Conservation (phyloP, 2,888 invertebrate genomes). For the Acanthosepion pharaonis region DNA sequence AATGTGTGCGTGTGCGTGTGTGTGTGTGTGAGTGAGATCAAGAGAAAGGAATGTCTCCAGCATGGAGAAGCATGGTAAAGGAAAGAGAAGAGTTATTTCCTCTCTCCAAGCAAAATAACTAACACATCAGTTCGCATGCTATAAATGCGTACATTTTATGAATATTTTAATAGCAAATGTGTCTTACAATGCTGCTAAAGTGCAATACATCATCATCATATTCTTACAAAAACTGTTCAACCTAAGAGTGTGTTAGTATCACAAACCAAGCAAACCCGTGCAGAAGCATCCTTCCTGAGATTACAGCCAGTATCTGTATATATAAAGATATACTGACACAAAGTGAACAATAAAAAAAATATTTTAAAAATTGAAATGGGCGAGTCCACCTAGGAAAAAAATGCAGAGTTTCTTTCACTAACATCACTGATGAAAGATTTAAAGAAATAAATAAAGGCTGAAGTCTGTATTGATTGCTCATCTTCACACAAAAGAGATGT, state of each 20-base stretch:
- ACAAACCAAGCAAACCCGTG: too few species aligned
- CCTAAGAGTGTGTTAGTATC: too few species aligned
- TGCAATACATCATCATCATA: too few species aligned
- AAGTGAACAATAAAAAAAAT: neutral
- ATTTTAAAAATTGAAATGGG: neutral
- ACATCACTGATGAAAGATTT: too few species aligned
- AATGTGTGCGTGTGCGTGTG: neutral
- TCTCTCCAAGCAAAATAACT: neutral
- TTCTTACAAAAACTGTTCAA: neutral
- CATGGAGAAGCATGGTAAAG: neutral
- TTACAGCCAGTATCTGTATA: too few species aligned
- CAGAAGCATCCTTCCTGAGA: too few species aligned
- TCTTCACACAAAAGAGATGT: too few species aligned
- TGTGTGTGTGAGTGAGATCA: neutral
- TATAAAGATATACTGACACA: neutral
- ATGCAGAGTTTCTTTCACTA: neutral
- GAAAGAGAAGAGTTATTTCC: neutral
- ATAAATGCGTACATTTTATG: neutral
- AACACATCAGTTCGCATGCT: neutral
- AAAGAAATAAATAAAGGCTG: too few species aligned
- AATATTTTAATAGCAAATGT: neutral
- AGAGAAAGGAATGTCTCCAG: conserved; percentile 8
- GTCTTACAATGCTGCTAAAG: too few species aligned
- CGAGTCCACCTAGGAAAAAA: neutral
- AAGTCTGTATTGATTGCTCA: too few species aligned